Evolutionary conservation across 2,888 invertebrate species (phyloP).

Genomic region (Campoplex nolae): DNA sequence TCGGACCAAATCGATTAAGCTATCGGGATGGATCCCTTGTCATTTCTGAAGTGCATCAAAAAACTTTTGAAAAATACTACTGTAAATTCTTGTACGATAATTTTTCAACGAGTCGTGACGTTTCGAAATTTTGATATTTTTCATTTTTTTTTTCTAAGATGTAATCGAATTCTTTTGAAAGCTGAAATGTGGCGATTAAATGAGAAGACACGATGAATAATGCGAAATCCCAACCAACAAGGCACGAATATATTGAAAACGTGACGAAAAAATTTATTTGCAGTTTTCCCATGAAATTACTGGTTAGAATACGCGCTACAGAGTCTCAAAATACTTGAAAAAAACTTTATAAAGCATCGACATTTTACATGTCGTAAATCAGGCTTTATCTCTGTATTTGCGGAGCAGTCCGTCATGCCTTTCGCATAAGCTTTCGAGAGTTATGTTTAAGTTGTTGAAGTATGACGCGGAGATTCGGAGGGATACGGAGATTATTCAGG

Average conservation of each 20-base stretch:
- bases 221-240: not conserved
- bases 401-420: constrained; percentile 82
- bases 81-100: no score
- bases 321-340: constrained; percentile 60
- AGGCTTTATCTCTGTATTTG: constrained; percentile 82
- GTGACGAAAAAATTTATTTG: not conserved
- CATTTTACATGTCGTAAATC: constrained; percentile 76
- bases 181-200: no score
- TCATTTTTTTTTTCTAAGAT: no score
- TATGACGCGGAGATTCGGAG: constrained; percentile 75
- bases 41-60: no score
- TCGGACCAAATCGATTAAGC: no score
- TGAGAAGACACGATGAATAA: not conserved
- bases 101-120: no score
- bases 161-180: no score
- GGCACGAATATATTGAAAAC: not conserved
- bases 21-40: no score
- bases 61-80: no score
- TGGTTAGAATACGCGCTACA: not conserved
- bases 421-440: constrained; percentile 81
- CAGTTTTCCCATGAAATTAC: not conserved
- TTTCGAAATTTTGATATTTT: no score
- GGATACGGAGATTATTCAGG: constrained; percentile 76
- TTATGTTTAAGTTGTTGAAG: constrained; percentile 83
- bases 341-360: constrained; percentile 79